Base-by-base conservation (phyloP, 64 coral and sea anemone genomes). In the Hydrozoanthus tunicans region DNA sequence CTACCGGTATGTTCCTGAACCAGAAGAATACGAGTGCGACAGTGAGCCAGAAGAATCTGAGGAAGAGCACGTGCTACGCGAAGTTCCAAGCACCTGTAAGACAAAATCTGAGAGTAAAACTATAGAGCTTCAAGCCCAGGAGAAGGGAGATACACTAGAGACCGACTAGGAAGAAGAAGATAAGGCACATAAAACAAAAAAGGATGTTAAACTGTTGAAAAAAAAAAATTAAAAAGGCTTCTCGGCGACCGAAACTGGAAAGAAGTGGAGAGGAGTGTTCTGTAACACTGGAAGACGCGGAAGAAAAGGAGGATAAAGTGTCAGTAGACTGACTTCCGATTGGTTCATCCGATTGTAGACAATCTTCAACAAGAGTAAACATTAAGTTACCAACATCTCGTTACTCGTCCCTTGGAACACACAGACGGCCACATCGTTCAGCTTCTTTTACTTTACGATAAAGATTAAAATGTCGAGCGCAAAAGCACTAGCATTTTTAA, bases 141-240 rank as follows among this genome's bases (percentile, higher is more conserved):
- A 51, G 20, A 51, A 59, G 68, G 24, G 11, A 15, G 68, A 51
- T 6, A 57, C 58, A 15, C 10, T 88, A 13, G 56, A 88, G 59
- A 73, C 1, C 7, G 52, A 2, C 8, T 67, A 61, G 5, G 55
- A 58, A 14, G 14, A 68, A 5, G 61, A 67, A 14, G 70, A 51
- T 56, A 54, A 75, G 24, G 55, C 68, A 26, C 68, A 88, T 4
- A 75, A 53, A 14, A 56, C 26, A 25, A 61, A 88, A 70, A 88
- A 75, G 55, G 68, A 74, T 74, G 84, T 74, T 88, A 67, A 58
- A 67, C 84, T 2, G 84, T 88, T 51, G 84, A 74, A 56, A 88
- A 88, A 20, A 20, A 74, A 88, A 88, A 56, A 88, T 88, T 58
- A 88, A 69, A 73, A 88, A 88, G 60, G 68, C 84, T 73, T 3